Evolutionary conservation across 2,797 vertebrate genomes (phyloP), one percentile per base, ranked within the genome.

Genomic region (Lerista edwardsae): DNA sequence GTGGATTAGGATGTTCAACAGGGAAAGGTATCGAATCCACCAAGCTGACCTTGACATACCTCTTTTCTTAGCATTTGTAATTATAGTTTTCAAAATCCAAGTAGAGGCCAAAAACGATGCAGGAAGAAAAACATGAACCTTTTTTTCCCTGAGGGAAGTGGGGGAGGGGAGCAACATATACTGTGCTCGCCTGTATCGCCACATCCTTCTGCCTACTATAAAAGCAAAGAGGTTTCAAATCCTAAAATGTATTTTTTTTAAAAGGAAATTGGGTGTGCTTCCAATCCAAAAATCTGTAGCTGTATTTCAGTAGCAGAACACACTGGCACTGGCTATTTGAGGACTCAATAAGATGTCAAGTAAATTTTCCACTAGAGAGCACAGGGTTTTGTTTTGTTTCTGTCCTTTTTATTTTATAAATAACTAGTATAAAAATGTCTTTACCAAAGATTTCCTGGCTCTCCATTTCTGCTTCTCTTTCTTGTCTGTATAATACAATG

Each of bases 281-380:
- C 36, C 71, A 77, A 29, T 6, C 74, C 14, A 74, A 31, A 86
- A 67, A 80, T 0, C 1, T 59, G 47, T 25, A 85, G 34, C 75
- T 83, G 78, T 39, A 78, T 86, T 84, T 34, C 55, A 86, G 31
- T 29, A 89, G 79, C 76, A 87, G 36, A 47, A 47, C 11, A 83
- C 67, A 69, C 79, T 71, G 11, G 21, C 88, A 84, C 75, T 87
- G 85, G 84, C 55, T 0, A 79, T 90, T 87, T 90, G 62, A 90
- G 91, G 31, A 57, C 7, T 86, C 84, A 9, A 80, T 91, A 51
- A 81, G 31, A 91, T 89, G 84, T 82, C 81, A 84, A 90, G 84
- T 84, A 90, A 6, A 36, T 84, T 44, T 91, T 85, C 74, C 85
- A 79, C 82, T 87, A 85, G 69, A 75, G 61, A 64, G 25, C 23